These are phyloP conservation scores for Eristalinus aeneus DNA, from an alignment of 2,888 invertebrate species.

Conservation along the genomic window DNA sequence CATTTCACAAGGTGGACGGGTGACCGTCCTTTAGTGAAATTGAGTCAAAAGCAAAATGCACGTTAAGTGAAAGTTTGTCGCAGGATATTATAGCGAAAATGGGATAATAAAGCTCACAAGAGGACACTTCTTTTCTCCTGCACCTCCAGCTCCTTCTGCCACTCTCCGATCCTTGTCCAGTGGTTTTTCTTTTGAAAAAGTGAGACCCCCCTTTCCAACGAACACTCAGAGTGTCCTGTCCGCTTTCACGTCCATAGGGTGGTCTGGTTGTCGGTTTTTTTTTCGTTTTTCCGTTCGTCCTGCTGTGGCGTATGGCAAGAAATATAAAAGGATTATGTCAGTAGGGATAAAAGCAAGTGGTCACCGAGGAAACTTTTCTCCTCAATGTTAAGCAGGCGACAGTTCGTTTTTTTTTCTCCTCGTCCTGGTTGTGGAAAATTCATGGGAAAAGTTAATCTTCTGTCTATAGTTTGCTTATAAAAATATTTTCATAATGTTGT, in stretches of 20 bases:
- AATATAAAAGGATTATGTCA: constrained; percentile 62
- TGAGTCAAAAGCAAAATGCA: constrained; percentile 17
- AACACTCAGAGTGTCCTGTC: background rate
- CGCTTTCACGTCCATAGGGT: background rate
- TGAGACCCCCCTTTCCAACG: background rate
- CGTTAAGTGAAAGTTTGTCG: constrained; percentile 55
- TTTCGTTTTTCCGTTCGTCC: background rate
- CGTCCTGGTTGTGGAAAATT: background rate
- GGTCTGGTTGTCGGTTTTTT: background rate
- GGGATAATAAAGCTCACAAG: constrained; percentile 42
- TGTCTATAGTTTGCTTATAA: constrained; percentile 16
- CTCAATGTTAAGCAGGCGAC: constrained; percentile 33
- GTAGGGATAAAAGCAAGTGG: constrained; percentile 58
- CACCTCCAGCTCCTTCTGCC: background rate
- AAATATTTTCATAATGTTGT: background rate
- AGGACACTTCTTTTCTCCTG: constrained; percentile 8
- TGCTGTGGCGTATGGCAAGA: constrained; percentile 10
- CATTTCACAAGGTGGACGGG: background rate
- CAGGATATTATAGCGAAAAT: constrained; percentile 49
- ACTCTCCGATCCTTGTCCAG: background rate
- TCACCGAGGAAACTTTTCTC: constrained; percentile 56
- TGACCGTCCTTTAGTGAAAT: background rate
- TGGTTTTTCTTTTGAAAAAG: constrained; percentile 14
- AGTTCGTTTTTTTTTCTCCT: background rate
- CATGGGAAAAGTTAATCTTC: constrained; percentile 38